Evolutionary conservation across 2,888 invertebrate genomes (phyloP), one percentile per base, ranked within the genome.

Genomic region (Congeria kusceri): DNA sequence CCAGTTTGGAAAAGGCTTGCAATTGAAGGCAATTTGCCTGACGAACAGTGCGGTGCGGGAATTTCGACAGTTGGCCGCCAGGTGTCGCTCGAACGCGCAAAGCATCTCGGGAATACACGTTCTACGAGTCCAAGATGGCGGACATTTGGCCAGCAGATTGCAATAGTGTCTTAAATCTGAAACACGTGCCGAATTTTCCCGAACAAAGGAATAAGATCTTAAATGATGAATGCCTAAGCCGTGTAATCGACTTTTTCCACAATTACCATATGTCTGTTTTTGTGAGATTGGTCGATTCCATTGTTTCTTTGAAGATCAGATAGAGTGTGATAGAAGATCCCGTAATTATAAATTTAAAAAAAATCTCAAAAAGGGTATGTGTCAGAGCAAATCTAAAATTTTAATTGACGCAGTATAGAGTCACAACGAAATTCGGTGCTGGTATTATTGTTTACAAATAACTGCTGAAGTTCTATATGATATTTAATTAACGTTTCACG

Each of bases 111-210:
- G 81, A 81, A 77, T 81, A 69, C 53, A 47, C 39, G 11, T 11
- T 39, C 39, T 39, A 15, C 39, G 39, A 47, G 39, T 59, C 49
- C 74, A 81, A 77, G 77, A 77, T 77, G 77, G 77, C 77, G 81
- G 81, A 77, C 81, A 81, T 66, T 77, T 81, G 81, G 74, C 46
- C 71, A 72, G 72, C 81, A 77, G 81, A 81, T 77, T 77, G 77
- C 47, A 44, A 20, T 56, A 57, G 28, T 67, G 59, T 29, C 68
- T 72, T 76, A 64, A 76, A 76, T 80, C 63, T 71, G 46, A 58
- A 61, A 57, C 80, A 72, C 80, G 80, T 80, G 80, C 58, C 57
- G 44, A 39, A 39, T 20, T 57, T 28, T 44, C 29, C n/a, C 58
- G 64, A 59, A 80, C 76, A 76, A 72, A 75, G 75, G 80, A 72